Conservation (phyloP, 2,113 vertebrate species). For the Varanus salvator region DNA sequence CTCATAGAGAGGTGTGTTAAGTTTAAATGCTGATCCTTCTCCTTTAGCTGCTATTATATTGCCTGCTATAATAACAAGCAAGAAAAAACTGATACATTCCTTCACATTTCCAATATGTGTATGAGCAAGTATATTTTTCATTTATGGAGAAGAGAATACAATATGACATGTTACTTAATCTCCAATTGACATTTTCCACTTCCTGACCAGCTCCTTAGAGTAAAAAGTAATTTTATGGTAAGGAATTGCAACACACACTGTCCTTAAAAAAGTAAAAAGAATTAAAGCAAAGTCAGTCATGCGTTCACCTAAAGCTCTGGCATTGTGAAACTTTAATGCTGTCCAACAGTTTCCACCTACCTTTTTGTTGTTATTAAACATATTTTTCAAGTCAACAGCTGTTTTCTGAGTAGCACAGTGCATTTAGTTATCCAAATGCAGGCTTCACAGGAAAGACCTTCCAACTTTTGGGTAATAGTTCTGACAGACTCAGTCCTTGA, state of each 20-base stretch:
- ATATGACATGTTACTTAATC: constrained; percentile 11
- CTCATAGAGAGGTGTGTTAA: background rate
- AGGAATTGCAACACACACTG: background rate
- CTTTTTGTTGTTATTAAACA: too few species aligned
- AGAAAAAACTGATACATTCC: background rate
- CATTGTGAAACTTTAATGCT: background rate
- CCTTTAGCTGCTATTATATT: background rate
- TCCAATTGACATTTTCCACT: background rate
- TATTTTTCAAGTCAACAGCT: background rate
- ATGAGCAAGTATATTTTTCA: background rate
- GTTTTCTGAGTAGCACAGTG: background rate
- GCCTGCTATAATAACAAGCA: background rate
- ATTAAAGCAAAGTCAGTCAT: background rate
- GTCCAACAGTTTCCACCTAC: background rate
- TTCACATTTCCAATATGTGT: background rate
- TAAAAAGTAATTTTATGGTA: background rate
- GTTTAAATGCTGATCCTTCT: background rate
- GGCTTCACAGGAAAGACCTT: background rate
- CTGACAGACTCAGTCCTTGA: background rate
- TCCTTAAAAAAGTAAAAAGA: background rate
- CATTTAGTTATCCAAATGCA: background rate
- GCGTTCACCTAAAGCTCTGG: constrained; percentile 19
- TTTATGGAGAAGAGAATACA: background rate
- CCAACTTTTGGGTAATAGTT: background rate
- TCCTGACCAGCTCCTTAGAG: background rate